Evolutionary conservation across 2,888 invertebrate species (phyloP), one percentile per base, ranked within the genome.

Genomic region (Steinernema carpocapsae): DNA sequence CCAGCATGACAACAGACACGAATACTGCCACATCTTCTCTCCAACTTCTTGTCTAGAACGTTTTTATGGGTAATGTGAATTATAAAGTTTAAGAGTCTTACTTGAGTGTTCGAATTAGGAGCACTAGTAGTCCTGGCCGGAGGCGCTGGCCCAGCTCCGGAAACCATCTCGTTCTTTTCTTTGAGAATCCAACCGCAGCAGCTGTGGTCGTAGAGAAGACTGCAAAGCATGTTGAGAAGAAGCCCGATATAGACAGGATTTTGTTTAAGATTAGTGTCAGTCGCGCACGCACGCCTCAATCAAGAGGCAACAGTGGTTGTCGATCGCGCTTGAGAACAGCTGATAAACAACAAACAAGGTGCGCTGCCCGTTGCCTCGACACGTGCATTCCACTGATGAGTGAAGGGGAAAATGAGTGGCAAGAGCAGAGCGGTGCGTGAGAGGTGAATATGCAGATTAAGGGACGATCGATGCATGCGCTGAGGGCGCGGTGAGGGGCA

Each of bases 21-120:
- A 83, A 75, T 74, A 83, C 81, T 45, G 81, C 85, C 12, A 86
- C 70, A 0, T 82, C 81, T 77, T 84, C 83, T 42, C 85, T 59
- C 83, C 85, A 85, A 17, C 64, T 19, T 64, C 29, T 64, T 7
- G 26, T 32, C 64, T 64, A 19, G 29, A 64, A 48, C n/a, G n/a
- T n/a, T n/a, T 48, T 17, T 48, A 43, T 10, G 48, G 48, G 10
- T 48, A 17, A 32, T 10, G 2, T 4, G 14, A 56, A 4, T 12
- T 24, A 56, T 24, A 14, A 64, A 1, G 29, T 26, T 32, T 6
- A 64, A 64, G 1, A n/a, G 7, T 48, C 48, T 32, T 1, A 64
- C 29, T 7, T 32, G 26, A 64, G 32, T 29, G 32, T 32, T 64
- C 3, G 1, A 32, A 64, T 6, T 26, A 32, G 64, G 29, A 64